These are phyloP conservation scores for Xanthia togata DNA, from an alignment of 2,888 invertebrate genomes.

Conservation along the genomic window DNA sequence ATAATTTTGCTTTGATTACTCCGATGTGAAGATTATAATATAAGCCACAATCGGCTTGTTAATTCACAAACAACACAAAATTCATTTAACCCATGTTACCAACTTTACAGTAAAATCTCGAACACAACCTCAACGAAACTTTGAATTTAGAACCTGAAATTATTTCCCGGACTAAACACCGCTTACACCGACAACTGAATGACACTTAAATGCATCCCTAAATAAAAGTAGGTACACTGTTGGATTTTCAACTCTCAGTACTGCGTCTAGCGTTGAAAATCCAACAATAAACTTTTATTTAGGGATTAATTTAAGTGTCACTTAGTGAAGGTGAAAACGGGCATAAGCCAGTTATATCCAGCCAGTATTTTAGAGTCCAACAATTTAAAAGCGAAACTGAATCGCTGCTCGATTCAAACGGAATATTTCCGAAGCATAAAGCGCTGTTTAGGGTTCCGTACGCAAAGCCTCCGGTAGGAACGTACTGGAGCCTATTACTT, in stretches of 20 bases:
- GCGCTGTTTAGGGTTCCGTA: constrained; percentile 27
- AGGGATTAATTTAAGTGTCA: too few species aligned
- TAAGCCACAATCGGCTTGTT: neutral
- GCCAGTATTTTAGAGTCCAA: constrained; percentile 38
- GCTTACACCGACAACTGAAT: too few species aligned
- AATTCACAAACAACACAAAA: constrained; percentile 20
- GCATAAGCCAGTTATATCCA: constrained; percentile 13
- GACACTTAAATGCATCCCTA: too few species aligned
- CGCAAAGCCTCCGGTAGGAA: too few species aligned
- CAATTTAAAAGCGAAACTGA: constrained; percentile 27
- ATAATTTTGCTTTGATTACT: neutral
- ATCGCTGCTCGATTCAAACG: constrained; percentile 41
- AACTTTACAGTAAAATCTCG: constrained; percentile 23
- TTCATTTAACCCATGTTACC: neutral
- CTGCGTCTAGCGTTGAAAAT: too few species aligned
- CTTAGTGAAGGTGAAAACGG: too few species aligned
- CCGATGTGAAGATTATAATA: neutral
- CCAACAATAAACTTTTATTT: too few species aligned
- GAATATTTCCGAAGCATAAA: constrained; percentile 45
- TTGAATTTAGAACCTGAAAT: constrained; percentile 48
- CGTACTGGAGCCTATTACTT: too few species aligned
- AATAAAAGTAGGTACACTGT: too few species aligned
- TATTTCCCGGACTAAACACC: constrained; percentile 9
- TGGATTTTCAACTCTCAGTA: too few species aligned
- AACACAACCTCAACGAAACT: constrained; percentile 31